Base-by-base conservation (phyloP, 2,888 invertebrate species). In the Dendrolimus pini region DNA sequence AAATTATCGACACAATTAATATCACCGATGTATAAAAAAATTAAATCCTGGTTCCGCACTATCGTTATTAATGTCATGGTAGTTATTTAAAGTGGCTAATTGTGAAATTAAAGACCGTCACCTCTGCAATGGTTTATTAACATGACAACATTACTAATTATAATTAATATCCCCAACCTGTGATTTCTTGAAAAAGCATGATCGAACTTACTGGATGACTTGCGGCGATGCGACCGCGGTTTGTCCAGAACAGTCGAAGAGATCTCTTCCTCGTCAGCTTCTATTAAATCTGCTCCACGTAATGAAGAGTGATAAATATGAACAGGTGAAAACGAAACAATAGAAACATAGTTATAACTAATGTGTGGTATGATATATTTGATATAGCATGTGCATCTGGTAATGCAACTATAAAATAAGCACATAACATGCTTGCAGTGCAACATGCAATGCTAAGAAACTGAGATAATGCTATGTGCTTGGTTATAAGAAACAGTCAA, bases 191-290 rank as follows among this genome's bases (percentile, higher is more conserved):
- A 47, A 47, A 41, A 56, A 14, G 6, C 9, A 58, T 60, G 58
- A 61, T 57, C 59, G 58, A 64, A 92, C 92, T 93, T 91, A 93
- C 92, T 91, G 72, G 92, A 92, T 70, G 92, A 91, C 76, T 92
- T 92, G 75, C 92, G 89, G 73, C 88, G 83, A 30, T 30, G 30
- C 61, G 87, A 78, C 63, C 88, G 80, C 57, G 77, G 83, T 74
- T 83, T 82, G 67, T 85, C 87, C 63, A 89, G 87, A 68, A 86
- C 79, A 78, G 82, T 88, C 82, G 83, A 85, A 74, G 81, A 80
- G 59, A 88, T 88, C 67, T 86, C 89, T 87, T 92, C 92, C 73
- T 93, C 92, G 68, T 92, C 92, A 62, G 85, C 91, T 81, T 92
- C 93, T 74, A 92, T 83, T 72, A 93, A 89, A 81, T 93, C 93